Base-by-base conservation (phyloP, 2,888 invertebrate genomes). In the Hymenopus coronatus region DNA sequence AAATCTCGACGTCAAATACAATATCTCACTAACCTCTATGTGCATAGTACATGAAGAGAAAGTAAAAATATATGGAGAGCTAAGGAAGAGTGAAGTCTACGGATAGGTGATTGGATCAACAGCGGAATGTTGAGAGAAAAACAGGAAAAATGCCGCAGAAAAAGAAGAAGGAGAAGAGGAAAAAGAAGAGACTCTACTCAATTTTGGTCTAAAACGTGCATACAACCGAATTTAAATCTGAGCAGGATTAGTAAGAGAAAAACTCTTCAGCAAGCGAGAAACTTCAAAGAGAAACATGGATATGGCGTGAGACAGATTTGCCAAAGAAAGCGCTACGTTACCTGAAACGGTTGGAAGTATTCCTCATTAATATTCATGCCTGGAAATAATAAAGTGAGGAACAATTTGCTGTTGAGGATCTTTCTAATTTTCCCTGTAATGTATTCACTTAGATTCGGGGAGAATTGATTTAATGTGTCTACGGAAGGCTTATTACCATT, bases 391-490 rank as follows among this genome's bases (percentile, higher is more conserved):
- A 85, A 85, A 85, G 46, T 85, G 85, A 46, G 46, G 85, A 85
- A 85, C 85, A 85, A 85, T 85, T 85, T 85, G 85, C 85, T 85
- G 46, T 85, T 40, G 54, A 70, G 46, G 85, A 54, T 85, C 85
- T 85, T 40, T 85, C 46, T 85, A 85, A 85, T 85, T 85, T 85
- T 40, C 46, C 9, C 85, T 30, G 15, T 85, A 85, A 85, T 85
- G 46, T 85, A 85, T 85, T 85, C 85, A 28, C n/a, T n/a, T 54
- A 46, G 85, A 85, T 85, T 85, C 54, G 54, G 27, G 85, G 85
- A n/a, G 85, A 85, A 85, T 85, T 85, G 85, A 85, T 85, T 85
- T 85, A 85, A 85, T 46, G 46, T 85, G 46, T 54, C 85, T 85
- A 85, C 40, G n/a, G 85, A 30, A 85, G 25, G 27, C 85, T 70